phyloP scores from a whole-genome alignment of 2,113 vertebrate species.

The Hucho hucho region DNA sequence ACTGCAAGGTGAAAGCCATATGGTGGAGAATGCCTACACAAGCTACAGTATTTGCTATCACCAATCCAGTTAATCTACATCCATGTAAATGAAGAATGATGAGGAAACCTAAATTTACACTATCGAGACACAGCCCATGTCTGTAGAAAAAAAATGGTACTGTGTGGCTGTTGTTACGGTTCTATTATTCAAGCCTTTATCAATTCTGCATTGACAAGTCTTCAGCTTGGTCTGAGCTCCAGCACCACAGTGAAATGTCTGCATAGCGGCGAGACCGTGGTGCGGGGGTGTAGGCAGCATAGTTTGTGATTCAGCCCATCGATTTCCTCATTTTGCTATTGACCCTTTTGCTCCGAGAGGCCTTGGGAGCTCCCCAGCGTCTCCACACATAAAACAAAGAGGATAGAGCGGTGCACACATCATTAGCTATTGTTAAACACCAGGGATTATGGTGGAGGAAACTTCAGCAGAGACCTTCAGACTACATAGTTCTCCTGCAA shows the following conservation, averaged over 20 bases:
- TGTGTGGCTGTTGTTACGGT: too few relatives aligned
- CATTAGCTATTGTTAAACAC: background rate
- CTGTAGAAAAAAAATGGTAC: too few relatives aligned
- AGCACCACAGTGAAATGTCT: background rate
- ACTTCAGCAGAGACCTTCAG: background rate
- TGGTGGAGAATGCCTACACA: too few relatives aligned
- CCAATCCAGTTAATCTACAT: too few relatives aligned
- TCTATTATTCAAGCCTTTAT: background rate
- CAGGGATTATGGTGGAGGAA: background rate
- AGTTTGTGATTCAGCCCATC: conserved; percentile 35
- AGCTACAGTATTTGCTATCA: too few relatives aligned
- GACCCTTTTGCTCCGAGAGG: conserved; percentile 17
- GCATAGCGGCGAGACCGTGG: background rate
- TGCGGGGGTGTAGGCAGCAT: background rate
- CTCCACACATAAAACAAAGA: conserved; percentile 10
- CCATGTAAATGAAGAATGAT: too few relatives aligned
- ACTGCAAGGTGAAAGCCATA: too few relatives aligned
- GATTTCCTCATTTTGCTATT: conserved; percentile 40
- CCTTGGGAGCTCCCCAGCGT: conserved; percentile 10
- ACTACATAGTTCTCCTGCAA: background rate
- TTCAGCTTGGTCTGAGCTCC: background rate
- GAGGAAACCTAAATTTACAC: too few relatives aligned
- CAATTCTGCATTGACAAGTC: background rate
- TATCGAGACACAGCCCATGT: too few relatives aligned
- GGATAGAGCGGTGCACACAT: conserved; percentile 3